Evolutionary conservation across 2,797 vertebrate species (phyloP), one percentile per base, ranked within the genome.

Genomic region (Spheniscus humboldti): DNA sequence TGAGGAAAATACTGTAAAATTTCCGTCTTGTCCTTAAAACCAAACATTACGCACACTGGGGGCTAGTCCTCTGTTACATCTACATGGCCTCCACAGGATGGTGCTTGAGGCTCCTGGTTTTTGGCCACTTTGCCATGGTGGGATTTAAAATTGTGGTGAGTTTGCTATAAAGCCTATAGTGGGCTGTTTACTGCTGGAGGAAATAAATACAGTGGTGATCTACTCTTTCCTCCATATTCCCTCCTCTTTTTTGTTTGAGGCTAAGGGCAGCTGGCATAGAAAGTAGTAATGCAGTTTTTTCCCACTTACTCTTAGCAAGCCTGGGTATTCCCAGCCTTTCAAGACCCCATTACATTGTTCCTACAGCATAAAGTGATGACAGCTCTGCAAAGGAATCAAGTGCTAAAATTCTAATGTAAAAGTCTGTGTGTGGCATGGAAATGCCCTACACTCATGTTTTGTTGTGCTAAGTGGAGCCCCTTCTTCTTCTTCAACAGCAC

Each of bases 1-100:
- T 35, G 31, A 68, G 31, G 53, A 66, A 83, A 53, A 53, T 4
- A 5, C n/a, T 39, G 23, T 55, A 17, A 35, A 25, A 9, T 30
- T 24, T 50, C 31, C 82, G 22, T 18, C 12, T 27, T 52, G 27
- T 53, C 45, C 64, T 41, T 64, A 19, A 18, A 45, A 20, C 5
- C 3, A 1, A 18, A 5, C 37, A 17, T 5, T 18, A 8, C 3
- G 1, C 13, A 8, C 7, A 2, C 20, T 1, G 6, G 11, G 15
- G 19, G 9, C 55, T 3, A 0, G 6, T 37, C 13, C 15, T n/a
- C 30, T 30, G 14, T 17, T 7, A 7, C 20, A 20, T 23, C 22
- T 27, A 3, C 6, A 1, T 15, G 39, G 16, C 35, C 27, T 23
- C 27, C 35, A 8, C 13, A 13, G 62, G 18, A 22, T 18, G 31